Conservation (phyloP, 1,140 invertebrate species). For the Trigoniulus corallinus region DNA sequence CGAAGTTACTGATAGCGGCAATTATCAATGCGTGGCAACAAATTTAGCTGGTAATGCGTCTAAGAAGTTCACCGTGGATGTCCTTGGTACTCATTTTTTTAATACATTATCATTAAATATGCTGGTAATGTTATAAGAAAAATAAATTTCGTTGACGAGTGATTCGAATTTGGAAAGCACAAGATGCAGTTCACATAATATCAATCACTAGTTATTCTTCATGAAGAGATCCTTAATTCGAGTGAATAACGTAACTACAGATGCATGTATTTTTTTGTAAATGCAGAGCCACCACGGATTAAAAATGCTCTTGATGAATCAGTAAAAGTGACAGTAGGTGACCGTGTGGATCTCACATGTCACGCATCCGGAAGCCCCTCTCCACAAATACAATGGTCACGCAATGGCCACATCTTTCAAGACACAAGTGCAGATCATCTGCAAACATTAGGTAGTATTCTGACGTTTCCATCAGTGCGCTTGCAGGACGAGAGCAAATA, state of each 20-base stretch:
- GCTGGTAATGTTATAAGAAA: no score
- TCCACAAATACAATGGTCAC: background rate
- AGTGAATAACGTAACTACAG: no score
- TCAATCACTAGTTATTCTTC: no score
- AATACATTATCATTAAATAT: no score
- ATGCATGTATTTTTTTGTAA: background rate
- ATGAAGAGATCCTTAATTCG: no score
- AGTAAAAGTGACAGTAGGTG: background rate
- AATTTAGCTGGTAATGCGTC: slow-evolving; percentile 21
- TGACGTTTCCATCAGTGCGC: background rate
- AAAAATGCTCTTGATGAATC: background rate
- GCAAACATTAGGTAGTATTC: no score
- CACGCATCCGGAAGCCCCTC: background rate
- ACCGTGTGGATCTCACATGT: background rate
- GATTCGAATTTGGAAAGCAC: no score
- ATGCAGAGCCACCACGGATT: background rate
- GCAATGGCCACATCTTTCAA: background rate
- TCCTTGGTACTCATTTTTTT: background rate
- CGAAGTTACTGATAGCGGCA: slow-evolving; percentile 19
- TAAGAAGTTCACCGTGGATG: background rate
- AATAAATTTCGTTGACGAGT: no score
- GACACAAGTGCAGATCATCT: background rate
- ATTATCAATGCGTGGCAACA: slow-evolving; percentile 20
- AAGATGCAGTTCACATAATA: no score
- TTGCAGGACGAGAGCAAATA: background rate